phyloP scores from a whole-genome alignment of 2,797 vertebrate genomes.

The Spea hammondii region DNA sequence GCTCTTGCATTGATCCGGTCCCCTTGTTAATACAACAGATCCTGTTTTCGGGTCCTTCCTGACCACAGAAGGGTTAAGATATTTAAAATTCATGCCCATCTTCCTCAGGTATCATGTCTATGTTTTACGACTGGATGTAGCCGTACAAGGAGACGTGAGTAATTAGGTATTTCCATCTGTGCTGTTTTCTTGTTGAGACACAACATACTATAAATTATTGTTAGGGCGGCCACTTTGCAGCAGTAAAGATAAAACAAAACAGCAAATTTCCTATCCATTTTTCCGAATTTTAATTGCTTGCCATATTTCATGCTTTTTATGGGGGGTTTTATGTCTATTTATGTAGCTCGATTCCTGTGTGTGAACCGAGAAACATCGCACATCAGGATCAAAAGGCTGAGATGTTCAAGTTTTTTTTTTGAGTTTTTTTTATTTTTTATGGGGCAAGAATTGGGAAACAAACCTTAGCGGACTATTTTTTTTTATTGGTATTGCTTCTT shows the following conservation, averaged over 20 bases:
- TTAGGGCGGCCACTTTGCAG: constrained; percentile 45
- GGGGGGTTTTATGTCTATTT: constrained; percentile 48
- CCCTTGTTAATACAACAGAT: not conserved
- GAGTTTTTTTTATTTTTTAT: constrained; percentile 5
- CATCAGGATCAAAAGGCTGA: constrained; percentile 26
- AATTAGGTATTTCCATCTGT: constrained; percentile 49
- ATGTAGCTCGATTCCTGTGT: constrained; percentile 23
- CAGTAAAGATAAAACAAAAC: constrained; percentile 51
- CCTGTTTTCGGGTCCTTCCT: not conserved
- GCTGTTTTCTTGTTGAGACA: constrained; percentile 45
- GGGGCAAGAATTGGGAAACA: constrained; percentile 2
- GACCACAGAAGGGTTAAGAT: constrained; percentile 12
- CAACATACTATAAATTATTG: constrained; percentile 48
- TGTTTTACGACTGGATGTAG: constrained; percentile 41
- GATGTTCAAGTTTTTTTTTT: constrained; percentile 14
- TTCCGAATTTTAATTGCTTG: constrained; percentile 47
- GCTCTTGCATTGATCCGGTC: no score
- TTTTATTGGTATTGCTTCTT: not conserved
- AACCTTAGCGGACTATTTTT: constrained; percentile 11
- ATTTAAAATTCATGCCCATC: constrained; percentile 20
- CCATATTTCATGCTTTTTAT: constrained; percentile 48
- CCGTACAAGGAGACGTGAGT: constrained; percentile 29
- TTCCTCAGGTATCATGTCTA: constrained; percentile 34
- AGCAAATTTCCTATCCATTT: constrained; percentile 48
- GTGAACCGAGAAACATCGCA: not conserved